Percentiles rank a stretch among this genome's conserved stretches.
Evolutionary conservation across 2,888 invertebrate genomes (phyloP).

Genomic region (Halictus quadricinctus): DNA sequence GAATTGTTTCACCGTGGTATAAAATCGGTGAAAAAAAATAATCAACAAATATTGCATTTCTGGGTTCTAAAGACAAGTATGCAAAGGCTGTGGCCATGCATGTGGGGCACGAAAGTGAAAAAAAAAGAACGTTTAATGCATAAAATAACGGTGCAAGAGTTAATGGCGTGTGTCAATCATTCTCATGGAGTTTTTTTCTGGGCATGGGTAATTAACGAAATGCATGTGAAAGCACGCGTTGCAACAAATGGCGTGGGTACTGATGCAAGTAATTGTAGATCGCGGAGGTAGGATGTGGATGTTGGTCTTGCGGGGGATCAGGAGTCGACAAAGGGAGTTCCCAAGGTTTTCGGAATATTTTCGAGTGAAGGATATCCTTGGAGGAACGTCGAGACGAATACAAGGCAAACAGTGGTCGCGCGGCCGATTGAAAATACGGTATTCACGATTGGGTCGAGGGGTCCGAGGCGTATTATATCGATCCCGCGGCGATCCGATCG

Average conservation of each 20-base stretch:
- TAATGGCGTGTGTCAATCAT: background rate
- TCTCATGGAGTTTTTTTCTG: background rate
- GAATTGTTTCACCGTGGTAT: too few species aligned
- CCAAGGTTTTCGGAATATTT: conserved; percentile 10
- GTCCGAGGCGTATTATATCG: conserved; percentile 40
- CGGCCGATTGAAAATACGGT: conserved; percentile 27
- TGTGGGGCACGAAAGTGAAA: background rate
- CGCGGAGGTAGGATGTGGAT: background rate
- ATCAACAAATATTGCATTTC: background rate
- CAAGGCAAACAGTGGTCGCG: background rate
- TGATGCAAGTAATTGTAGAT: background rate
- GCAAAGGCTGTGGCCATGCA: background rate
- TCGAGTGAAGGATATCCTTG: background rate
- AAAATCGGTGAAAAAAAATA: background rate
- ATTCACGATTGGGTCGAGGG: conserved; percentile 29
- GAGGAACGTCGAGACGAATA: background rate
- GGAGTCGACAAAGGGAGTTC: background rate
- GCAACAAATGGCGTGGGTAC: background rate
- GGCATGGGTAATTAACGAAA: background rate
- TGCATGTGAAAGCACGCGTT: background rate
- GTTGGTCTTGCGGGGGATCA: background rate
- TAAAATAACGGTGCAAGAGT: background rate
- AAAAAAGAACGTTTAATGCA: background rate
- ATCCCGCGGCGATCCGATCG: conserved; percentile 46
- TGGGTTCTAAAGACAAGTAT: background rate